Evolutionary conservation across 2,113 vertebrate species (phyloP).

Genomic region (Fulica atra): DNA sequence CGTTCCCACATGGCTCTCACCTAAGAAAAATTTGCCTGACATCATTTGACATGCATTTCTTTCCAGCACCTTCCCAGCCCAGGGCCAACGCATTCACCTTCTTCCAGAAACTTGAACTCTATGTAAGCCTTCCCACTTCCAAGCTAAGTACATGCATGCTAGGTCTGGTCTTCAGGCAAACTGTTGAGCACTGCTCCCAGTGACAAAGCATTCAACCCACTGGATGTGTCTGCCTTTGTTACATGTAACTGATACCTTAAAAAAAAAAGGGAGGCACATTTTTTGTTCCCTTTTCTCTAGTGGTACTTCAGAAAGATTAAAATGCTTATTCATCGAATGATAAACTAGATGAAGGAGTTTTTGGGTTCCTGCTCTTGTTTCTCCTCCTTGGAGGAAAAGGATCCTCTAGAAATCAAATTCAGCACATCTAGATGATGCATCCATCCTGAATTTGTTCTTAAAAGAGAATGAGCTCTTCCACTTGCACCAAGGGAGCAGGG

Average conservation of each 20-base stretch:
- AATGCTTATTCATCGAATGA: not conserved
- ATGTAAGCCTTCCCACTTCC: not conserved
- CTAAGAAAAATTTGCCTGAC: not conserved
- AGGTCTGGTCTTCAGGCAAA: not conserved
- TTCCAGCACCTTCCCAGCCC: not conserved
- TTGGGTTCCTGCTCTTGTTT: not conserved
- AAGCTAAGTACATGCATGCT: not conserved
- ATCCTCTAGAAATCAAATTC: not conserved
- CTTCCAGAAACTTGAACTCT: not conserved
- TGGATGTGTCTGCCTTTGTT: not conserved
- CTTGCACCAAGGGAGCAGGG: not conserved
- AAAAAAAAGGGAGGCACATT: not conserved
- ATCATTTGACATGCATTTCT: not conserved
- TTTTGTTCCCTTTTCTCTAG: not conserved
- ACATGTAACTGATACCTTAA: not conserved
- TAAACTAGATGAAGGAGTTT: not conserved
- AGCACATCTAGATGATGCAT: not conserved
- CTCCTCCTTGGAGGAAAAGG: not conserved
- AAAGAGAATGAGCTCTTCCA: not conserved
- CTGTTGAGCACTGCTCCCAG: not conserved
- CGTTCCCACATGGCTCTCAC: not conserved
- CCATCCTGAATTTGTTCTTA: not conserved
- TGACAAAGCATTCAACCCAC: not conserved
- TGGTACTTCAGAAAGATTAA: not conserved
- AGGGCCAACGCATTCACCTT: not conserved